phyloP scores from a whole-genome alignment of 2,888 invertebrate species.

The Xanthia icteritia region DNA sequence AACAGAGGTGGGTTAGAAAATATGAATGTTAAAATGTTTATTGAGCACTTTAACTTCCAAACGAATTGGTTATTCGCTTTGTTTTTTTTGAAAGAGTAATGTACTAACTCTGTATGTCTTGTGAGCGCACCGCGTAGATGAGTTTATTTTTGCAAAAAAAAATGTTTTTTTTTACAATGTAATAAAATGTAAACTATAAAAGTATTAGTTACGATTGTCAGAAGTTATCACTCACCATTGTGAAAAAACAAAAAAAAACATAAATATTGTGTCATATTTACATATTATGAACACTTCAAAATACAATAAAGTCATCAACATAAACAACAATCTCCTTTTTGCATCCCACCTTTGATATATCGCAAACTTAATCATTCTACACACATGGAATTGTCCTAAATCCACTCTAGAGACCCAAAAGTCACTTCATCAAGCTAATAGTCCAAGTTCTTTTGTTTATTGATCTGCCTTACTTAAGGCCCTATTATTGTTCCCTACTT shows the following conservation, averaged over 20 bases:
- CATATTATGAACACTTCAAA: too few relatives aligned
- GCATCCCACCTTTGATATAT: constrained; percentile 1
- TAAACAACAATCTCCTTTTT: not conserved
- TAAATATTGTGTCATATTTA: too few relatives aligned
- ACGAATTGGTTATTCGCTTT: not conserved
- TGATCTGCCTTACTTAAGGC: constrained; percentile 52
- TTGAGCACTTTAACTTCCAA: not conserved
- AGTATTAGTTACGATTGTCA: not conserved
- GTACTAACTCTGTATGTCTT: not conserved
- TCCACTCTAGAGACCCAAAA: constrained; percentile 28
- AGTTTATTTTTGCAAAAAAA: not conserved
- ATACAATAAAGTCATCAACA: not conserved
- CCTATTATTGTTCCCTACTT: constrained; percentile 57
- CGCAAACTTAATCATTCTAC: constrained; percentile 19
- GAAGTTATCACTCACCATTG: not conserved
- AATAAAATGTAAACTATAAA: not conserved
- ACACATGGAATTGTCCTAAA: constrained; percentile 30
- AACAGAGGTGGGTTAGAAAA: not conserved
- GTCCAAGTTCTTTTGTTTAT: constrained; percentile 66
- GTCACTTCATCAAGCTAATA: constrained; percentile 52
- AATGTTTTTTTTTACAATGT: not conserved
- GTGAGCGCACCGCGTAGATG: too few relatives aligned
- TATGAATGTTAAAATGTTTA: constrained; percentile 4
- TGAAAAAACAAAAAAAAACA: too few relatives aligned
- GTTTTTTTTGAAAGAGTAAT: not conserved